These are phyloP conservation scores for Tetrapedia diversipes DNA, from an alignment of 2,888 invertebrate species.

Conservation along the genomic window DNA sequence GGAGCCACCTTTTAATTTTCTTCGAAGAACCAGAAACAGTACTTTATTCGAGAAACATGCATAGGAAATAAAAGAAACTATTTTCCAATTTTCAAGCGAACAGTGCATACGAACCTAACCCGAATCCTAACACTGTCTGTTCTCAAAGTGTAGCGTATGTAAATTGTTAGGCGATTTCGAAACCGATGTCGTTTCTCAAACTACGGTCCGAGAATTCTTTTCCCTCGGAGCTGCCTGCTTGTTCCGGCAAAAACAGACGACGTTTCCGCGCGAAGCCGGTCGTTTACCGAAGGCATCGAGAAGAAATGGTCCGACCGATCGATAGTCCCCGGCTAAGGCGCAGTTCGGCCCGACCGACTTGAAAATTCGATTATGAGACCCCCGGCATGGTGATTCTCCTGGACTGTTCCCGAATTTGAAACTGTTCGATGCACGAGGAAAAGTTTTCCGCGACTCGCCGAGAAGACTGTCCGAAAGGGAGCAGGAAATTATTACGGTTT, in stretches of 20 bases:
- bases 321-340: slow-evolving; percentile 40
- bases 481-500: slow-evolving; percentile 20
- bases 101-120: too few relatives aligned
- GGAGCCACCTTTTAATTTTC: too few relatives aligned
- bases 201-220: neutral
- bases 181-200: neutral
- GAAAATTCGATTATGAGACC: slow-evolving; percentile 58
- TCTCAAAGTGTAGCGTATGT: neutral
- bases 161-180: neutral
- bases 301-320: slow-evolving; percentile 29
- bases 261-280: slow-evolving; percentile 11
- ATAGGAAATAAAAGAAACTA: too few relatives aligned
- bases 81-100: too few relatives aligned
- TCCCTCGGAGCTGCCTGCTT: neutral
- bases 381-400: slow-evolving; percentile 33
- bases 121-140: too few relatives aligned
- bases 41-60: too few relatives aligned
- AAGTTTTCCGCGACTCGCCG: slow-evolving; percentile 24
- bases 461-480: neutral
- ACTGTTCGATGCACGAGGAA: slow-evolving; percentile 38
- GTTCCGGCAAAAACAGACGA: slow-evolving; percentile 2
- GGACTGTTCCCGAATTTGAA: slow-evolving; percentile 47
- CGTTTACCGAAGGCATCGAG: neutral
- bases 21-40: too few relatives aligned
- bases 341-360: slow-evolving; percentile 43